phyloP scores from a whole-genome alignment of 1,140 invertebrate species.

The Sinella curviseta region DNA sequence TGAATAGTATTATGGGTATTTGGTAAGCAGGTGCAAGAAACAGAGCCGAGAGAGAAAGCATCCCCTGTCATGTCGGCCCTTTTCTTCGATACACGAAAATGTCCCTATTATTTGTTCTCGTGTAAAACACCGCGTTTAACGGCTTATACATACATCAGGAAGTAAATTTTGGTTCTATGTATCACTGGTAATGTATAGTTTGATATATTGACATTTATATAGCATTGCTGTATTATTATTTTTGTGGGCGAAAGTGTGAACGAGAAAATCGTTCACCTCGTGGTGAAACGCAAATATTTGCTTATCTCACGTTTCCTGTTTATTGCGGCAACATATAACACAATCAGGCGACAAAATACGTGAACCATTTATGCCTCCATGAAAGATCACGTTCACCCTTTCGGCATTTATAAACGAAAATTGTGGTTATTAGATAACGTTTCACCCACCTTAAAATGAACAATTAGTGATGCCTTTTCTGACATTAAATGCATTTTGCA shows the following conservation, averaged over 20 bases:
- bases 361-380: background rate
- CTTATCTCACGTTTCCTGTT: slow-evolving; percentile 44
- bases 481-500: no score
- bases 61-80: no score
- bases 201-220: no score
- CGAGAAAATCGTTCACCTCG: background rate
- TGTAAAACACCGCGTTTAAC: background rate
- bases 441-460: no score
- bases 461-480: no score
- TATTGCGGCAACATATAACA: slow-evolving; percentile 29
- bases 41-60: no score
- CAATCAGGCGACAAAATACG: background rate
- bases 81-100: no score
- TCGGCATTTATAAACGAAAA: background rate
- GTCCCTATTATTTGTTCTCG: background rate
- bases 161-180: no score
- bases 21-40: background rate
- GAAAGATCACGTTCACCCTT: background rate
- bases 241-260: background rate
- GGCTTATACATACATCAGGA: background rate
- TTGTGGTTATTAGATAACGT: no score
- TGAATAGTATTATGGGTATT: background rate
- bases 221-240: background rate
- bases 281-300: slow-evolving; percentile 42
- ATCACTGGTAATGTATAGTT: no score